Evolutionary conservation across 53 echinoderm and acorn worm species (phyloP).

Genomic region (Zoroaster sp.): DNA sequence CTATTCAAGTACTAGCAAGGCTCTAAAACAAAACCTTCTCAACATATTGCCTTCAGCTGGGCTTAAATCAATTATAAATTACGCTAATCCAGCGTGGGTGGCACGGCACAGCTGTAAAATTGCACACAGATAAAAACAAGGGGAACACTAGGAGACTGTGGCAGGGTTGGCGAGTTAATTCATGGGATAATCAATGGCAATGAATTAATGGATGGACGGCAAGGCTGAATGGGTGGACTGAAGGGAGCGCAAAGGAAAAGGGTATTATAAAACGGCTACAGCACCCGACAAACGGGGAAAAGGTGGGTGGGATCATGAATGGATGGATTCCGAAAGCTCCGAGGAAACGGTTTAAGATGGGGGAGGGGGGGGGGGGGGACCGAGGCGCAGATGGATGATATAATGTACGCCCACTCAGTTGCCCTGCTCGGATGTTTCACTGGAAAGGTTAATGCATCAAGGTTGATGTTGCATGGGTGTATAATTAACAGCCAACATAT

Average conservation of each 20-base stretch:
- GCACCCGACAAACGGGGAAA: not conserved
- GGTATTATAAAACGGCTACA: not conserved
- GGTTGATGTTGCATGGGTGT: not conserved
- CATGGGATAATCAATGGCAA: constrained; percentile 46
- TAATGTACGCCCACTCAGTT: not conserved
- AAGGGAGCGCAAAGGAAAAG: not conserved
- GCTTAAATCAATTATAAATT: constrained; percentile 58
- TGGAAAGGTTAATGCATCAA: not conserved
- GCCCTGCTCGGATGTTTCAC: not conserved
- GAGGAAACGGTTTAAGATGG: not conserved
- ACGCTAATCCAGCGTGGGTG: constrained; percentile 54
- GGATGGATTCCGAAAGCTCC: not conserved
- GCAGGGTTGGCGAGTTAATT: constrained; percentile 11
- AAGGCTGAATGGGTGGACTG: not conserved
- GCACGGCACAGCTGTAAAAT: constrained; percentile 8
- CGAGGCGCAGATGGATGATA: not conserved
- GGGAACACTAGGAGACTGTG: not conserved
- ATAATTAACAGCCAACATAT: not conserved
- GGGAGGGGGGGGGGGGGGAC: too few species aligned
- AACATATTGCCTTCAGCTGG: constrained; percentile 17
- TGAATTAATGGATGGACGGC: constrained; percentile 23
- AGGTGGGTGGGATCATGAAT: not conserved
- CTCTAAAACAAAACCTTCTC: constrained; percentile 19
- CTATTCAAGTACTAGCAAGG: not conserved
- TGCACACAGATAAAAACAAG: not conserved